phyloP scores from a whole-genome alignment of 2,888 invertebrate genomes.

The Mylabris sibirica region DNA sequence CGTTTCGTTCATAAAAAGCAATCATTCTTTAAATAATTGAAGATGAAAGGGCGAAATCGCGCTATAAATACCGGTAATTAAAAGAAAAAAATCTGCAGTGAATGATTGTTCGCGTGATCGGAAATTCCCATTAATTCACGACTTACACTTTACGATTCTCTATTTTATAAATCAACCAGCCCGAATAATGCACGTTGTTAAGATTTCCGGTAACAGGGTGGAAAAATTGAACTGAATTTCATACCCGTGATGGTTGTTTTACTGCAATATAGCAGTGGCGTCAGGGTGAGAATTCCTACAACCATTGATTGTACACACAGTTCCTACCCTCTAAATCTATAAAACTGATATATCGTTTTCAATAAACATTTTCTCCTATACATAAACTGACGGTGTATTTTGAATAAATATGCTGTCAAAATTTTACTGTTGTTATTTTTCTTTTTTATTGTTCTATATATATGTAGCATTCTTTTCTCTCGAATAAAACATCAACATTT shows the following conservation, averaged over 20 bases:
- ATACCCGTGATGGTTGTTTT: not conserved
- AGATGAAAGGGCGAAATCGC: slow-evolving; percentile 44
- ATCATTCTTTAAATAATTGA: slow-evolving; percentile 56
- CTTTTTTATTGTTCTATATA: slow-evolving; percentile 49
- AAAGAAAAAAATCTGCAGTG: slow-evolving; percentile 44
- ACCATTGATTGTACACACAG: slow-evolving; percentile 24
- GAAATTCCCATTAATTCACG: slow-evolving; percentile 52
- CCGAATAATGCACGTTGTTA: slow-evolving; percentile 16
- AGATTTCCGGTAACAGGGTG: slow-evolving; percentile 10
- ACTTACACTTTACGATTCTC: slow-evolving; percentile 37
- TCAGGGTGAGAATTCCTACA: slow-evolving; percentile 22
- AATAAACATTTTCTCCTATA: slow-evolving; percentile 50
- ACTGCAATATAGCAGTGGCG: not conserved
- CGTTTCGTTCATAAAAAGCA: slow-evolving; percentile 37
- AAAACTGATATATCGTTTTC: slow-evolving; percentile 53
- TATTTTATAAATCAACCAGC: slow-evolving; percentile 29
- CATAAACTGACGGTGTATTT: slow-evolving; percentile 44
- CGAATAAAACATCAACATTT: slow-evolving; percentile 38
- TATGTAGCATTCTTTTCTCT: slow-evolving; percentile 30
- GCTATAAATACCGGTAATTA: slow-evolving; percentile 56
- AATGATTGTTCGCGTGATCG: slow-evolving; percentile 53
- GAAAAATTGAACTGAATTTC: not conserved
- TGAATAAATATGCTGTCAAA: slow-evolving; percentile 54
- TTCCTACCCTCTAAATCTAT: slow-evolving; percentile 40
- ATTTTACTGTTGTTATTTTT: slow-evolving; percentile 55